These are phyloP conservation scores for Pangasianodon hypophthalmus DNA, from an alignment of 2,113 vertebrate species.

Conservation along the genomic window DNA sequence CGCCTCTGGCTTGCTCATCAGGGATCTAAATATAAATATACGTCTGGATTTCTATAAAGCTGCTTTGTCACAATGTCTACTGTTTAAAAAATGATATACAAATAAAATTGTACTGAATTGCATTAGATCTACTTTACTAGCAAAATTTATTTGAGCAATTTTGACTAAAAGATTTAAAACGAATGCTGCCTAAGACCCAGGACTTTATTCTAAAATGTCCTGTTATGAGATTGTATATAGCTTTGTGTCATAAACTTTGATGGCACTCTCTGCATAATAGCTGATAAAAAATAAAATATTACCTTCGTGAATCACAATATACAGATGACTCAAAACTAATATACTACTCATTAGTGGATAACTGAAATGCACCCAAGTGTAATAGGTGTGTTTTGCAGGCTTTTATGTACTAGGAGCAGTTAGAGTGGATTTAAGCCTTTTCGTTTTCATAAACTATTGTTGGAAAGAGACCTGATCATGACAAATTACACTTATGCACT, in stretches of 20 bases:
- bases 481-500: background rate
- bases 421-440: background rate
- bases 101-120: background rate
- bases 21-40: background rate
- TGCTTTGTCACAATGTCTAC: background rate
- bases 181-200: background rate
- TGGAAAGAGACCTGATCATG: slow-evolving; percentile 18
- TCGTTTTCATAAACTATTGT: slow-evolving; percentile 4
- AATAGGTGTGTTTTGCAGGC: slow-evolving; percentile 3
- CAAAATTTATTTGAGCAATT: background rate
- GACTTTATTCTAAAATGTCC: background rate
- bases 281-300: slow-evolving; percentile 11
- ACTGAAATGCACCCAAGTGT: slow-evolving; percentile 29
- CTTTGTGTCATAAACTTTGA: background rate
- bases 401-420: background rate
- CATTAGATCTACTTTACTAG: background rate
- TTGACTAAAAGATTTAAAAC: background rate
- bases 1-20: background rate
- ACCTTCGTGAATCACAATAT: background rate
- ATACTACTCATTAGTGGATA: slow-evolving; percentile 31
- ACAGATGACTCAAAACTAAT: background rate
- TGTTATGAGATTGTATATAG: background rate
- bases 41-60: background rate
- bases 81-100: background rate
- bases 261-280: background rate